phyloP scores from a whole-genome alignment of 2,113 vertebrate genomes.

The Pimephales promelas region DNA sequence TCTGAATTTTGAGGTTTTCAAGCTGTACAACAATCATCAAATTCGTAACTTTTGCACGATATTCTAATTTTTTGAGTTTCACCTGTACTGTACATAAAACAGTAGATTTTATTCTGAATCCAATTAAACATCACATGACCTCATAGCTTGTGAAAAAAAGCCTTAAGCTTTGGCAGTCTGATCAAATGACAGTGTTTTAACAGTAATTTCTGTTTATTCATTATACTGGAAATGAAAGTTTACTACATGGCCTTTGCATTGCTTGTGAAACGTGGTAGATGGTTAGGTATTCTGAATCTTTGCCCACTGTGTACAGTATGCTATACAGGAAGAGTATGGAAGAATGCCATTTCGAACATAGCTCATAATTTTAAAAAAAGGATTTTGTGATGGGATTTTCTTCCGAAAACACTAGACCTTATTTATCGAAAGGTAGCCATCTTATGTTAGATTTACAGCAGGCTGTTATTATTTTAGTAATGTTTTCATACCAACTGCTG shows the following conservation, averaged over 20 bases:
- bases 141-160: not conserved
- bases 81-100: not conserved
- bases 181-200: not conserved
- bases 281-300: not conserved
- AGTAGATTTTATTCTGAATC: not conserved
- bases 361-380: not conserved
- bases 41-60: no score
- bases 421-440: conserved; percentile 9
- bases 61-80: no score
- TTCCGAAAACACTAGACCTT: not conserved
- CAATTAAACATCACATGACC: no score
- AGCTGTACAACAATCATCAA: no score
- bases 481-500: not conserved
- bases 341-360: not conserved
- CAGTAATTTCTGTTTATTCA: not conserved
- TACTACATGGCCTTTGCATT: no score
- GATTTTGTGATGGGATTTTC: not conserved
- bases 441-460: not conserved
- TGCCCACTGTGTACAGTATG: not conserved
- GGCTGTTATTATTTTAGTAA: conserved; percentile 23
- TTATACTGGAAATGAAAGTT: not conserved
- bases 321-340: not conserved
- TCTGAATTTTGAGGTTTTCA: no score
- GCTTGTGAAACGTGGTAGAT: not conserved
- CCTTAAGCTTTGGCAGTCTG: not conserved